phyloP scores from a whole-genome alignment of 2,797 vertebrate genomes.

The Nyctalus aviator region DNA sequence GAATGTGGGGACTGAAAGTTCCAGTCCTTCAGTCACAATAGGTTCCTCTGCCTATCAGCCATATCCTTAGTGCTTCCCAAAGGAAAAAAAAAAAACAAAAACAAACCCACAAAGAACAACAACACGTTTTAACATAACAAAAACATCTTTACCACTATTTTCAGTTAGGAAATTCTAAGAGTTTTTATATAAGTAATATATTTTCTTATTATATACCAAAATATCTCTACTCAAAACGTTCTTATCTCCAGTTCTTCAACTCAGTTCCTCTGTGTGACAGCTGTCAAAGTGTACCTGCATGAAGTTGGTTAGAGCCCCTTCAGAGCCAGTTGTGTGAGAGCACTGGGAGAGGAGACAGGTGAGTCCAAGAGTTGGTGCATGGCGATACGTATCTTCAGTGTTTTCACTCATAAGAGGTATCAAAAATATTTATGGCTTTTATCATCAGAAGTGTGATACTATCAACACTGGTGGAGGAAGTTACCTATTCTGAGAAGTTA shows the following conservation, averaged over 20 bases:
- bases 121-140: not conserved
- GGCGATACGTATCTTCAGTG: not conserved
- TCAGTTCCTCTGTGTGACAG: too few species aligned
- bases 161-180: not conserved
- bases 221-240: not conserved
- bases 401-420: not conserved
- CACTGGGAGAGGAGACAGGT: not conserved
- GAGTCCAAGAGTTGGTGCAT: not conserved
- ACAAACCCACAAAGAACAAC: too few species aligned
- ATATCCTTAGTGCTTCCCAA: not conserved
- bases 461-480: not conserved
- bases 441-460: not conserved
- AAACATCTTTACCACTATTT: not conserved
- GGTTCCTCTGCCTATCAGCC: not conserved
- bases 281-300: not conserved
- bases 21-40: not conserved
- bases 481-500: not conserved
- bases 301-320: not conserved
- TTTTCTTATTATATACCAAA: not conserved
- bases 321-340: too few species aligned
- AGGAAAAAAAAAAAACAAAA: not conserved
- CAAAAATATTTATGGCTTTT: not conserved
- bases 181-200: not conserved
- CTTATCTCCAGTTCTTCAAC: not conserved
- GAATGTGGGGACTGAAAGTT: not conserved